Conservation (phyloP, 2,888 invertebrate genomes). For the Eristalis intricaria region DNA sequence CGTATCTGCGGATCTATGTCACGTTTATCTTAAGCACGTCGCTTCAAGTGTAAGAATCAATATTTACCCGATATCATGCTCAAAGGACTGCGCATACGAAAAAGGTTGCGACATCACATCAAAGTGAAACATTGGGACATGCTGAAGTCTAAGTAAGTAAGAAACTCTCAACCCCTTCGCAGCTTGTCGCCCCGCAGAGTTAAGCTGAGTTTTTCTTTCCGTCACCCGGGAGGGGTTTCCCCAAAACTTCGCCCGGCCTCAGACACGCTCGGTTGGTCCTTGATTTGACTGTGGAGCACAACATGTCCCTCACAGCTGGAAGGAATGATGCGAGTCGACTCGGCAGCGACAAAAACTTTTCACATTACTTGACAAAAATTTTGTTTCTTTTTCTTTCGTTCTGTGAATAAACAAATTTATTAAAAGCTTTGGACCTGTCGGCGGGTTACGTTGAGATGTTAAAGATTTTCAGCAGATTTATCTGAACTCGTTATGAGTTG, state of each 20-base stretch:
- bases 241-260: neutral
- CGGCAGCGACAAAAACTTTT: neutral
- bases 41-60: conserved; percentile 32
- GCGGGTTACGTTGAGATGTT: neutral
- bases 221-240: neutral
- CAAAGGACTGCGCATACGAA: conserved; percentile 1
- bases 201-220: neutral
- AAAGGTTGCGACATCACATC: conserved; percentile 22
- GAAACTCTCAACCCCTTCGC: conserved; percentile 4
- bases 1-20: neutral
- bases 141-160: conserved; percentile 7
- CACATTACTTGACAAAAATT: conserved; percentile 11
- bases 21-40: conserved; percentile 12
- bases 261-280: neutral
- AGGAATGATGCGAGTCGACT: too few relatives aligned
- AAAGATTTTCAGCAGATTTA: neutral
- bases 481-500: neutral
- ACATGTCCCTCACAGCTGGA: neutral
- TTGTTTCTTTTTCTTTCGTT: neutral
- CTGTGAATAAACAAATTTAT: conserved; percentile 9
- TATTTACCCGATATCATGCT: conserved; percentile 17
- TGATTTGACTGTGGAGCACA: neutral
- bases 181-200: neutral
- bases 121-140: conserved; percentile 15
- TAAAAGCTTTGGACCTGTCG: neutral